phyloP scores from a whole-genome alignment of 2,797 vertebrate species.

The Ibycter americanus region DNA sequence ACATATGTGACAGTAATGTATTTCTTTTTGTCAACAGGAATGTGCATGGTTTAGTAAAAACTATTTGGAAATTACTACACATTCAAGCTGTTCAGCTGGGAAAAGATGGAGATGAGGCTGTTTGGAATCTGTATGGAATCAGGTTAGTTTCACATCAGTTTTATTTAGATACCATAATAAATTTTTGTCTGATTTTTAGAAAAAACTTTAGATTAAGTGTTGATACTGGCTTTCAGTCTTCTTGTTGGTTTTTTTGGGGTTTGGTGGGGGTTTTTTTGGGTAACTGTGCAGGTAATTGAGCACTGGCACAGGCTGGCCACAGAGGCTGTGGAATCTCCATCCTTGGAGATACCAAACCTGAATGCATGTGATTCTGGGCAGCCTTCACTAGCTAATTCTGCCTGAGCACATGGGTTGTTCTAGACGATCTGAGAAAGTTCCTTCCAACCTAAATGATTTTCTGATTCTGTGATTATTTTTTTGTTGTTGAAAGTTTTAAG shows the following conservation, averaged over 20 bases:
- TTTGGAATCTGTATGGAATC: slow-evolving; percentile 75
- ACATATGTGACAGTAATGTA: not conserved
- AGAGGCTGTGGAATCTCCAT: not conserved
- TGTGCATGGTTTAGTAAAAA: slow-evolving; percentile 89
- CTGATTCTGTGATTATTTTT: not conserved
- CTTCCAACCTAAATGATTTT: not conserved
- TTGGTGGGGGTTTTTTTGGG: no score
- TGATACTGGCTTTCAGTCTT: not conserved
- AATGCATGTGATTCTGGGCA: not conserved
- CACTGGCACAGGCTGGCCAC: not conserved
- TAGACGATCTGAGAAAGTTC: not conserved
- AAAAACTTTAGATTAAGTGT: not conserved
- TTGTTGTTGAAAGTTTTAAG: not conserved
- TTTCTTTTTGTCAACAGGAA: slow-evolving; percentile 77
- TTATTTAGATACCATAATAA: not conserved
- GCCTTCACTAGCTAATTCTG: not conserved
- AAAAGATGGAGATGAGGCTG: slow-evolving; percentile 56
- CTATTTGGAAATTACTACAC: slow-evolving; percentile 85
- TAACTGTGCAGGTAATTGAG: not conserved
- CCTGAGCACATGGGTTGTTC: not conserved
- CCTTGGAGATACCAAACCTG: not conserved
- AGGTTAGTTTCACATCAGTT: slow-evolving; percentile 67
- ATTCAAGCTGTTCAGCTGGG: slow-evolving; percentile 81
- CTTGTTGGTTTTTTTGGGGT: not conserved
- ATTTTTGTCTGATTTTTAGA: not conserved